Evolutionary conservation across 2,888 invertebrate species (phyloP).

Genomic region (Scaptomyza cyrtandrae): DNA sequence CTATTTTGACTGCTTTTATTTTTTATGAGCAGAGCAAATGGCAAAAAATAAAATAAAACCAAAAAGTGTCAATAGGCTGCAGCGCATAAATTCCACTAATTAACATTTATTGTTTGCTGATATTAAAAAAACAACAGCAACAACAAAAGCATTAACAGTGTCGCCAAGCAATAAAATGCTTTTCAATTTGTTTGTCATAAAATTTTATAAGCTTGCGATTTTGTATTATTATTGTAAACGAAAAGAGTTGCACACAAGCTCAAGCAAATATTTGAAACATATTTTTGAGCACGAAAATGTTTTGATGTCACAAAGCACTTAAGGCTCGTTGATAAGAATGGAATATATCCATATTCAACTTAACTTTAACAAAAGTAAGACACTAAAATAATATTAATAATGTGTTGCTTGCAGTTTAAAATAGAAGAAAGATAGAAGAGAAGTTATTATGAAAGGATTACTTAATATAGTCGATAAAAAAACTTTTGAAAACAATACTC

Average conservation of each 20-base stretch:
- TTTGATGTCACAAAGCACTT: background rate
- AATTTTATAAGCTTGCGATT: conserved; percentile 57
- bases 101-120: conserved; percentile 76
- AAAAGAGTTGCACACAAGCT: background rate
- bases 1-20: conserved; percentile 48
- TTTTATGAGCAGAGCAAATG: conserved; percentile 42
- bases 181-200: conserved; percentile 68
- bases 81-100: conserved; percentile 71
- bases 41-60: conserved; percentile 32
- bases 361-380: background rate
- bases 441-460: too few species aligned
- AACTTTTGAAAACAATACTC: background rate
- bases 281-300: conserved; percentile 1
- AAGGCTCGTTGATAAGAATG: background rate
- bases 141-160: conserved; percentile 12
- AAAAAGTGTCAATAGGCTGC: conserved; percentile 70
- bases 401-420: too few species aligned
- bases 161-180: conserved; percentile 42
- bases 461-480: too few species aligned
- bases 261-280: background rate
- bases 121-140: conserved; percentile 40
- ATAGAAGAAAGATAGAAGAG: too few species aligned
- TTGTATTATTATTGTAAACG: conserved; percentile 28
- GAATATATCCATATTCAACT: background rate
- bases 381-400: too few species aligned